Evolutionary conservation across 2,797 vertebrate species (phyloP), one percentile per base, ranked within the genome.

Genomic region (Coregonus ussuriensis): DNA sequence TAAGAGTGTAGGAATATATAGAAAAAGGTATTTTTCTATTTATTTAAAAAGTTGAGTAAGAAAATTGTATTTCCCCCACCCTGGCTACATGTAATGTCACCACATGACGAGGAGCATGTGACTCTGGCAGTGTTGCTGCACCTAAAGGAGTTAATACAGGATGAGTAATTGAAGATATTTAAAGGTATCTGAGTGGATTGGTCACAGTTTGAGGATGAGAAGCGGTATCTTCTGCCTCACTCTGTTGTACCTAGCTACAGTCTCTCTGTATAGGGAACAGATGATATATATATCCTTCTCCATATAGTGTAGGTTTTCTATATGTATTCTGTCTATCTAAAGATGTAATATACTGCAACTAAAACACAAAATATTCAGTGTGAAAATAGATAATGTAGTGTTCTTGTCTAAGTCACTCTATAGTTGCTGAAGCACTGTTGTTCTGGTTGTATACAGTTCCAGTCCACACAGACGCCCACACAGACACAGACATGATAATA

Each of bases 391-490:
- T 41, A 1, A 41, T 59, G 18, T 21, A n/a, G 4, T n/a, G 54
- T 21, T 59, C 15, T 59, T 59, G 16, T 15, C 53, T 16, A 54
- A 54, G 15, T 1, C 56, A 16, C 56, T 6, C 18, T 59, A 6
- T n/a, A n/a, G 56, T 21, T 6, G 18, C 7, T 59, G n/a, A 77
- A 76, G 29, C 72, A 62, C 7, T 47, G 7, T 47, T 47, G 41
- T 47, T 47, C 1, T 16, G 56, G n/a, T 11, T 62, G 15, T 62
- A 25, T n/a, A 62, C n/a, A 62, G 56, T 59, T 59, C 18, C 33
- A 37, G 67, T n/a, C 67, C 11, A 13, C 63, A 66, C 67, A 41
- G 33, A 69, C 67, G 41, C 67, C 33, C 31, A 69, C 67, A 41
- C 41, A 47, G 41, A 11, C 9, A 25, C 33, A 33, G 33, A 33